Percentiles rank a stretch among this genome's conserved stretches.
Evolutionary conservation across 2,888 invertebrate species (phyloP).

Genomic region (Bimastos eiseni): DNA sequence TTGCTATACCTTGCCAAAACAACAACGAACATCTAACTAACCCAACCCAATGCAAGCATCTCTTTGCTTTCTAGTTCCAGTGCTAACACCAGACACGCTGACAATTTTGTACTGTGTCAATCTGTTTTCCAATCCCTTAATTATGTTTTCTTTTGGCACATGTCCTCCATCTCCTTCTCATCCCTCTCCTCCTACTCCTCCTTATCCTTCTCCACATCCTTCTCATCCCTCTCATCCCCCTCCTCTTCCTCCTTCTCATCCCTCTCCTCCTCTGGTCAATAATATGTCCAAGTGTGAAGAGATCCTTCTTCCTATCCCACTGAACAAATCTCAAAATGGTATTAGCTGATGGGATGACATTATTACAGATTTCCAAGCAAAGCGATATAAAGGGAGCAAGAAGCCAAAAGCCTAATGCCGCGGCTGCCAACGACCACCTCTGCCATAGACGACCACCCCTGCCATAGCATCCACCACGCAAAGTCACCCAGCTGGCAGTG

Average conservation of each 20-base stretch:
- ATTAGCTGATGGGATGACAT: neutral
- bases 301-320: neutral
- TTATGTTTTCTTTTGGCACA: neutral
- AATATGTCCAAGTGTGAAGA: neutral
- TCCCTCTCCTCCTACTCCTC: neutral
- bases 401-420: too few relatives aligned
- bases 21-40: neutral
- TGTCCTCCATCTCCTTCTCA: neutral
- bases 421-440: too few relatives aligned
- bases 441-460: neutral
- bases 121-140: conserved; percentile 23
- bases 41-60: conserved; percentile 4
- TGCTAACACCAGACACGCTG: neutral
- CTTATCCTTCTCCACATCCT: conserved; percentile 24
- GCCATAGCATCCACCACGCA: neutral
- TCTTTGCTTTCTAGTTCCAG: neutral
- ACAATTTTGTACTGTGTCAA: conserved; percentile 16
- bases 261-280: neutral
- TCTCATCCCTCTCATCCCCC: neutral
- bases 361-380: neutral
- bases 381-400: neutral
- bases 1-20: neutral
- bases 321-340: neutral
- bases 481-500: neutral
- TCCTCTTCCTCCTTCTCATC: neutral